phyloP scores from a whole-genome alignment of 1,140 invertebrate genomes.

The Popillia japonica region DNA sequence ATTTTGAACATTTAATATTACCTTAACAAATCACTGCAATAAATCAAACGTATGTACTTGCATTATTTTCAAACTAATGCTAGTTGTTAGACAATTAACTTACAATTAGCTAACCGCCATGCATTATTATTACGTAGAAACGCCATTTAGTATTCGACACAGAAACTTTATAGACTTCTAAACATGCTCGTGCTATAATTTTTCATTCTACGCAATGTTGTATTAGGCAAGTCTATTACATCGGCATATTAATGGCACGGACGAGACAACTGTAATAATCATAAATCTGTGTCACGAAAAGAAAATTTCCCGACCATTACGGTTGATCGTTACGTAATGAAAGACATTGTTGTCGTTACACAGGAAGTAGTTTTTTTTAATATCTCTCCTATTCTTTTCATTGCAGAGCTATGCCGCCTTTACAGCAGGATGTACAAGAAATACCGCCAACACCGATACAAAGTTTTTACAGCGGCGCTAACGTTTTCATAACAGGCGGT shows the following conservation, averaged over 20 bases:
- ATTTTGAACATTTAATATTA: too few species aligned
- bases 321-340: background rate
- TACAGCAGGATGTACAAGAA: background rate
- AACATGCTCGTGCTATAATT: background rate
- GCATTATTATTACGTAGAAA: background rate
- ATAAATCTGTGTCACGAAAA: constrained; percentile 15
- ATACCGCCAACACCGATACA: constrained; percentile 52
- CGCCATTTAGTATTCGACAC: background rate
- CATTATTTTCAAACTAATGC: background rate
- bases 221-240: background rate
- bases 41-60: background rate
- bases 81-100: background rate
- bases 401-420: constrained; percentile 9
- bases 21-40: background rate
- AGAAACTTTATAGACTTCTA: background rate
- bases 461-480: constrained; percentile 66
- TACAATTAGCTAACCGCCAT: background rate
- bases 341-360: background rate
- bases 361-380: too few species aligned
- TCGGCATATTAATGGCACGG: background rate
- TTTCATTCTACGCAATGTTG: background rate
- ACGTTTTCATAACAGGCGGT: constrained; percentile 73
- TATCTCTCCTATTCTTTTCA: background rate
- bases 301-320: background rate
- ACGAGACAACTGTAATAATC: background rate